Percentiles rank a stretch among this genome's conserved stretches.
These are phyloP conservation scores for Limnephilus marmoratus DNA, from an alignment of 2,888 invertebrate genomes.

Conservation along the genomic window DNA sequence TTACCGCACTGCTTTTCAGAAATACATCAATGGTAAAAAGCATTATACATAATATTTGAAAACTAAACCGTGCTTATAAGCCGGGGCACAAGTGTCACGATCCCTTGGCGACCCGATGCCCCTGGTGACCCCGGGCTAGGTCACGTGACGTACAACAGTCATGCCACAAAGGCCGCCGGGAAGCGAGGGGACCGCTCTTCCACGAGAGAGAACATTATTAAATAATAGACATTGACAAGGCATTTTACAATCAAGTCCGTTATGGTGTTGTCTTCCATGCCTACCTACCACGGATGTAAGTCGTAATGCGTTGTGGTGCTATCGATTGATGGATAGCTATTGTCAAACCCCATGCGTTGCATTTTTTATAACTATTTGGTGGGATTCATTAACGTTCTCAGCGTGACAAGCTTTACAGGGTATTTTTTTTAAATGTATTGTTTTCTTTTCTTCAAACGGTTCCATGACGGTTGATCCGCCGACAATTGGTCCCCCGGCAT, in stretches of 20 bases:
- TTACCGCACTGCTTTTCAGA: too few species aligned
- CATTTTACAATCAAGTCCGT: slow-evolving; percentile 31
- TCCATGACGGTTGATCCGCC: too few species aligned
- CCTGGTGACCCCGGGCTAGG: slow-evolving; percentile 28
- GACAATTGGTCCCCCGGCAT: too few species aligned
- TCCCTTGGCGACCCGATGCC: slow-evolving; percentile 25
- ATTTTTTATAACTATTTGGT: neutral
- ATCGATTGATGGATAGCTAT: slow-evolving; percentile 2
- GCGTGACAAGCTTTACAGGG: too few species aligned
- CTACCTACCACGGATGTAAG: neutral
- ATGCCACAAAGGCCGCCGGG: slow-evolving; percentile 32
- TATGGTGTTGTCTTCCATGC: slow-evolving; percentile 14
- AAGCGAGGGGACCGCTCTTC: slow-evolving; percentile 27
- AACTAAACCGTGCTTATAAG: neutral
- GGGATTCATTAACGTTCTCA: too few species aligned
- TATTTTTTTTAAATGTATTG: too few species aligned
- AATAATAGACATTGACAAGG: slow-evolving; percentile 43
- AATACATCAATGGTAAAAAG: too few species aligned
- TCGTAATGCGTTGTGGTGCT: neutral
- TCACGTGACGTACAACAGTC: slow-evolving; percentile 27
- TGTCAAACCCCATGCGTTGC: neutral
- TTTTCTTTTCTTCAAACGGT: too few species aligned
- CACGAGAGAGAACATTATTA: slow-evolving; percentile 41
- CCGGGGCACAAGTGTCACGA: slow-evolving; percentile 38
- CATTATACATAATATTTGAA: neutral